phyloP scores from a whole-genome alignment of 2,113 vertebrate species.

The Pristiophorus japonicus region DNA sequence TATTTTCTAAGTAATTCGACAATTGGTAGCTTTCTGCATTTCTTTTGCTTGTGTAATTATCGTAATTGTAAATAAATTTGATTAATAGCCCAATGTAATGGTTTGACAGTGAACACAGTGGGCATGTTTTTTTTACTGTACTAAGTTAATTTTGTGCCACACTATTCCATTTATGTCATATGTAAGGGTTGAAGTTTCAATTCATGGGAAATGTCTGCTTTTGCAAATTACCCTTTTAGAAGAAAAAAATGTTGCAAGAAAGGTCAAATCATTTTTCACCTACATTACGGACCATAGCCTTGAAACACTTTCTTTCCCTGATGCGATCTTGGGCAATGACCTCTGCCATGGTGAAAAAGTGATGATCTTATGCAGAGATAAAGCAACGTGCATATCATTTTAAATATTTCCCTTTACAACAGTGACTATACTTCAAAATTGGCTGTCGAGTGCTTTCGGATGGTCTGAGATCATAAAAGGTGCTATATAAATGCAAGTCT shows the following conservation, averaged over 20 bases:
- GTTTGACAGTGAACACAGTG: not conserved
- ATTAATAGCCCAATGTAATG: not conserved
- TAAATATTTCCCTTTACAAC: not conserved
- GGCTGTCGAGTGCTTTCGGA: not conserved
- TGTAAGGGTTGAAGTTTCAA: not conserved
- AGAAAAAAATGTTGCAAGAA: not conserved
- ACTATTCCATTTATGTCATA: not conserved
- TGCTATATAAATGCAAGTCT: too few relatives aligned
- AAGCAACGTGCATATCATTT: too few relatives aligned
- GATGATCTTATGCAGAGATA: not conserved
- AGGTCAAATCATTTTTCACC: not conserved
- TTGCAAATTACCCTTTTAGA: not conserved
- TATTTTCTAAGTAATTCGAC: not conserved
- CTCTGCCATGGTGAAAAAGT: not conserved
- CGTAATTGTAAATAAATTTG: constrained; percentile 1
- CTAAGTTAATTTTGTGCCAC: not conserved
- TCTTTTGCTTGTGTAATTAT: not conserved
- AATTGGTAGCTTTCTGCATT: not conserved
- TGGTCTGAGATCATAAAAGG: too few relatives aligned
- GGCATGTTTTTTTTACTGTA: not conserved
- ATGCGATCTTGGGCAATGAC: not conserved
- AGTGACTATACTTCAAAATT: not conserved
- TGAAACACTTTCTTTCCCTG: not conserved
- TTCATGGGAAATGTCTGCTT: not conserved
- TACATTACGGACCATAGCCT: not conserved